These are phyloP conservation scores for Procavia capensis DNA, from an alignment of 2,113 vertebrate genomes.

Conservation along the genomic window DNA sequence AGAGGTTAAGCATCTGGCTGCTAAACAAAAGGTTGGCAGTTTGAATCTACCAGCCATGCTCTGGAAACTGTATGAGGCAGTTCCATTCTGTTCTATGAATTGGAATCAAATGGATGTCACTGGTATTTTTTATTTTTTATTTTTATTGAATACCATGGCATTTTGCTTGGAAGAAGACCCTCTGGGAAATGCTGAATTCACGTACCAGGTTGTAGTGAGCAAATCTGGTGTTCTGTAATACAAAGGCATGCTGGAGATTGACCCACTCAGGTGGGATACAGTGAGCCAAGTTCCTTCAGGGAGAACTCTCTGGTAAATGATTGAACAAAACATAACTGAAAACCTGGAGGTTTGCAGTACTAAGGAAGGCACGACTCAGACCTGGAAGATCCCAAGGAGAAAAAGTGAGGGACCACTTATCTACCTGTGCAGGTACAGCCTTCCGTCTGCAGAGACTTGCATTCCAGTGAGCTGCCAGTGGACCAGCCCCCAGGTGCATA, in stretches of 20 bases:
- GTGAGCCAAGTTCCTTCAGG: not conserved
- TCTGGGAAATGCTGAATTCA: not conserved
- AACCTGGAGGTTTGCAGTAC: not conserved
- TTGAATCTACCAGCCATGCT: no score
- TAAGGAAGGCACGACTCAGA: not conserved
- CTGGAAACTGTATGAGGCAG: no score
- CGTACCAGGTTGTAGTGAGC: not conserved
- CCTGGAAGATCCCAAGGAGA: not conserved
- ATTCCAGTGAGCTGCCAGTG: not conserved
- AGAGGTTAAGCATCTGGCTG: no score
- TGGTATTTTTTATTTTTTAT: no score
- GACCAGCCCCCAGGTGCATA: no score
- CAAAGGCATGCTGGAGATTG: not conserved
- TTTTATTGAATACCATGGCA: not conserved
- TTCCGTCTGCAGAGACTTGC: accelerated
- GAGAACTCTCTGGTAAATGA: not conserved
- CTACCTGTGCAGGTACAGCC: not conserved
- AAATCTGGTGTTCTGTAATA: not conserved
- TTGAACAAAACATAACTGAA: not conserved
- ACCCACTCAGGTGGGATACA: not conserved
- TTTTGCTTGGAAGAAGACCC: not conserved
- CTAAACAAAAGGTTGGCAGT: no score
- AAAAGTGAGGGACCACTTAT: not conserved
- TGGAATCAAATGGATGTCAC: no score
- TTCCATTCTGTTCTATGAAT: no score